Evolutionary conservation across 1,140 invertebrate species (phyloP), one percentile per base, ranked within the genome.

Genomic region (Drosophila kepulauana): DNA sequence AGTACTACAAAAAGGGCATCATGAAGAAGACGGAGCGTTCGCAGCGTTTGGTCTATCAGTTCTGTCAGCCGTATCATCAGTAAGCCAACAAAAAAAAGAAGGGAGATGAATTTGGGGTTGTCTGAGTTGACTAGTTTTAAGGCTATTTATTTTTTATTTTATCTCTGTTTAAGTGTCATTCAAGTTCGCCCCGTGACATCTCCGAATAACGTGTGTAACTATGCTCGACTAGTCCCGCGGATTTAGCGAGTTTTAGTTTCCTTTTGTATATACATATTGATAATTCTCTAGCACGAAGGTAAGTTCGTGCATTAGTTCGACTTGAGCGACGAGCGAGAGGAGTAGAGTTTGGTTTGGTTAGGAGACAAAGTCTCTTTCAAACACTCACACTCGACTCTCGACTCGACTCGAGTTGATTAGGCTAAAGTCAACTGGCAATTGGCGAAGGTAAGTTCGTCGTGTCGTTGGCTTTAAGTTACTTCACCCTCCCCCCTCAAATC

Each of bases 1-100:
- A 99, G 93, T 99, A 99, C 94, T 99, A 99, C 95, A 99, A 99
- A 93, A 99, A 99, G 93, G 98, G 98, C 48, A 99, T 99, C 93
- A 99, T 99, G 97, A 99, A 99, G 94, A 99, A 99, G 93, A 99
- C 99, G 2, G 98, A 99, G 91, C 94, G 99, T 43, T 99, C 98
- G 68, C 99, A 99, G 93, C 95, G 99, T 91, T 95, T 99, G 70
- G 99, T 99, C 52, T 99, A 99, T 93, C 99, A 99, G 93, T 99
- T 99, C 93, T 99, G 98, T 93, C 96, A 98, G 93, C 97, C 98
- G 5, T 99, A 99, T 93, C 96, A 95, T 87, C 94, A 98, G 78
- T 98, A 96, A 95, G 45, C 57, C 35, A 7, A 11, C 30, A 3
- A 2, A 15, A 10, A 10, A 7, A 1, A 6, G 7, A 38, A 10